Percentiles rank a stretch among this genome's conserved stretches.
Evolutionary conservation across 2,888 invertebrate genomes (phyloP).

Genomic region (Aquatica leii): DNA sequence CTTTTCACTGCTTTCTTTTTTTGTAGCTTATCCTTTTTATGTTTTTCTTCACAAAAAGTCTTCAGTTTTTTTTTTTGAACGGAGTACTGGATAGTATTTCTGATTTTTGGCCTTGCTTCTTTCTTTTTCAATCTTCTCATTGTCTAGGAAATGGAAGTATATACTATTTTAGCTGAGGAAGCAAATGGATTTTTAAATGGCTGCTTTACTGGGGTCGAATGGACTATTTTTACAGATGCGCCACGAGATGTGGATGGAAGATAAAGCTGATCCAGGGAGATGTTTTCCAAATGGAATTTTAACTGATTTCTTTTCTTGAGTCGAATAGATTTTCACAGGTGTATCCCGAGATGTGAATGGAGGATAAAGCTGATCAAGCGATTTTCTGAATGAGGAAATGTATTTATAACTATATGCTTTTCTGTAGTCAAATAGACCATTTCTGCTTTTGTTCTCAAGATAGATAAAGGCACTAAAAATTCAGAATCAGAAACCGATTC

Average conservation of each 20-base stretch:
- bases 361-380: neutral
- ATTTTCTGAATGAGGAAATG: neutral
- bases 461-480: neutral
- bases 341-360: neutral
- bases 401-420: neutral
- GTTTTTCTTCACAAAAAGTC: too few relatives aligned
- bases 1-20: too few relatives aligned
- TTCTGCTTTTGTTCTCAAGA: neutral
- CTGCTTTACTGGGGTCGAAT: neutral
- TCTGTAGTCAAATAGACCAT: neutral
- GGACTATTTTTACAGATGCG: neutral
- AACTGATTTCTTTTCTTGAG: neutral
- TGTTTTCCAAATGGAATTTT: neutral
- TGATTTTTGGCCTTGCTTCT: constrained; percentile 12
- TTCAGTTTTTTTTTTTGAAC: neutral
- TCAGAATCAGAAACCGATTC: neutral
- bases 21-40: too few relatives aligned
- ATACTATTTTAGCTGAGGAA: too few relatives aligned
- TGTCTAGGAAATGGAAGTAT: neutral
- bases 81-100: constrained; percentile 12
- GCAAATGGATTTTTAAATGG: neutral
- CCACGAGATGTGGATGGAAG: neutral
- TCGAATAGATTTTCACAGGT: neutral
- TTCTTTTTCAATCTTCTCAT: constrained; percentile 10
- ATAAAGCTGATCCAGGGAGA: neutral